Base-by-base conservation (phyloP, 2,113 vertebrate genomes). In the Barnardius zonarius region DNA sequence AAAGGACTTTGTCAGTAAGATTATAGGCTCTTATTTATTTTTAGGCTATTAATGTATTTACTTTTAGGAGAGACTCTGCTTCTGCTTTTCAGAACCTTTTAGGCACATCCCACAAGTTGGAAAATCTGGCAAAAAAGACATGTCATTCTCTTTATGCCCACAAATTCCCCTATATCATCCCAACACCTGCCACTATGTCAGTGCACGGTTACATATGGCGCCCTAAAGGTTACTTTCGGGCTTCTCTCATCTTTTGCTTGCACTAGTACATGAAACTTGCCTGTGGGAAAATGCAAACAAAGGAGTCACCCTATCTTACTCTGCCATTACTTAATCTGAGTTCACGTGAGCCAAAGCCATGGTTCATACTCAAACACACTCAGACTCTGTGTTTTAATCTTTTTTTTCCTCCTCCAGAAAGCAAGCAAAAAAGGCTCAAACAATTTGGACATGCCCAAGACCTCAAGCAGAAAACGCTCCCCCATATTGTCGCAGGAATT, bases 21-120 rank as follows among this genome's bases (percentile, higher is more conserved):
- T 51, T 73, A 24, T 61, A 75, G 54, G 23, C 12, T 59, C 35
- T 24, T 11, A 54, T 52, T 84, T 75, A 25, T 39, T 39, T 73
- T 27, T 61, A 75, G 54, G 23, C 12, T 59, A 59, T 23, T n/a
- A n/a, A 55, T 68, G 11, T 11, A 54, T 52, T 84, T 75, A 25
- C 82, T 92, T 94, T 86, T 64, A 86, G 88, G 79, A 93, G 13
- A 78, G 11, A 51, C 90, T 61, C 88, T 81, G 35, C 27, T 88
- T 27, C 33, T 78, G 63, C 33, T 93, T 92, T 85, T 86, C 70
- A 55, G 75, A 87, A 39, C 30, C 33, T 76, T 49, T 43, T 2
- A 77, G 55, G 51, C 22, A 78, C 81, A 64, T n/a, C 30, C 23
- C 44, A 55, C 23, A 64, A 14, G 44, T 5, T 83, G 74, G 77